Base-by-base conservation (phyloP, 37 sponge, comb jelly and placozoan species). In the Theonella swinhoei region DNA sequence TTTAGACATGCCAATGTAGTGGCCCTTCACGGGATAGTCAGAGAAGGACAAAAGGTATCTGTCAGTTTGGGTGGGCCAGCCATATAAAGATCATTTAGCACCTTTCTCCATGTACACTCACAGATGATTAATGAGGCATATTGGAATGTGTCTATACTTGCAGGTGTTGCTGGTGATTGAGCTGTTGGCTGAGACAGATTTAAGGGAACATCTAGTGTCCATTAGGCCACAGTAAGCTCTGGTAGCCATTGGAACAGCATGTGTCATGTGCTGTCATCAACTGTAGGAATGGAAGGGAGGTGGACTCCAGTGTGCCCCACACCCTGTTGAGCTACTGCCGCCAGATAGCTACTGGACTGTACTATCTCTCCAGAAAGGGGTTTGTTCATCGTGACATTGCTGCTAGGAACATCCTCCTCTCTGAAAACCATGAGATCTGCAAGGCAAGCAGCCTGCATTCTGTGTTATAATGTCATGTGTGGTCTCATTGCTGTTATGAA, bases 1-100 rank as follows among this genome's bases (percentile, higher is more conserved):
- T 78, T 78, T 59, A 61, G 75, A 29, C 87, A 86, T 31, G 54
- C 47, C 43, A 85, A 85, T 68, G 62, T 85, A 24, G 70, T 85
- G 20, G 26, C 62, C 17, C 78, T 85, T 0, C 39, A 76, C 33
- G 85, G 85, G 0, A 40, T 79, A 11, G 87, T 86, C 38, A 86
- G 39, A 3, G 39, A 36, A 20, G 5, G 8, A 70, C 22, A 70
- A 22, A 70, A n/a, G n/a, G n/a, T n/a, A n/a, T n/a, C 39, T 70
- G 39, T 36, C 3, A 47, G 54, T 47, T 47, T 47, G 14, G n/a
- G n/a, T n/a, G n/a, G n/a, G n/a, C n/a, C n/a, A n/a, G n/a, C n/a
- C n/a, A n/a, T n/a, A n/a, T n/a, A n/a, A n/a, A n/a, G n/a, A n/a
- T n/a, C n/a, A n/a, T n/a, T n/a, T n/a, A n/a, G n/a, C n/a, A n/a